phyloP scores from a whole-genome alignment of 2,113 vertebrate genomes.

The Pseudois nayaur region DNA sequence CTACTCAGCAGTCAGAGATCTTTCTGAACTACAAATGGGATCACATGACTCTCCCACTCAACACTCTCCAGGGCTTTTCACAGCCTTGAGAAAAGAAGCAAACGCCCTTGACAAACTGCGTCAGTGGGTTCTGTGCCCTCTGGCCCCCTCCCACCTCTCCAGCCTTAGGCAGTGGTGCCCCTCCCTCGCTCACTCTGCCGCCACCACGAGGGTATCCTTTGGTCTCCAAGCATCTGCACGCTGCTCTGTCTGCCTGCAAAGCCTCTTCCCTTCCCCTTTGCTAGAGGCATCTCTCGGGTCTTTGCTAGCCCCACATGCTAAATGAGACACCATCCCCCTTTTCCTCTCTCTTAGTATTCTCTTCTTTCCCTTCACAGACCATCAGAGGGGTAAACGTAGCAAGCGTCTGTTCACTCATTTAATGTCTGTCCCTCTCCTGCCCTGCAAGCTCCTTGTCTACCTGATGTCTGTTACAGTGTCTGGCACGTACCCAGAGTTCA shows the following conservation, averaged over 20 bases:
- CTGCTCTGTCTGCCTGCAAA: not conserved
- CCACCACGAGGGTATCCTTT: not conserved
- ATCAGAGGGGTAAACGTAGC: not conserved
- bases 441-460: not conserved
- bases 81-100: not conserved
- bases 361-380: not conserved
- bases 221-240: not conserved
- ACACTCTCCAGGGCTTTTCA: not conserved
- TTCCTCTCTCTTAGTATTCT: not conserved
- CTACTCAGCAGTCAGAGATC: not conserved
- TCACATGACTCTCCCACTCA: not conserved
- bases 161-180: rapidly evolving
- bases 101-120: not conserved
- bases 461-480: not conserved
- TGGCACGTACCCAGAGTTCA: not conserved
- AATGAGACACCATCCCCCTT: not conserved
- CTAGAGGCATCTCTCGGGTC: not conserved
- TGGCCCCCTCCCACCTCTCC: not conserved
- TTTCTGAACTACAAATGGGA: not conserved
- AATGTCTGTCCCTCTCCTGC: not conserved
- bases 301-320: not conserved
- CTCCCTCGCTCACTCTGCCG: not conserved
- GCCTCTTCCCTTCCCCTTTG: not conserved
- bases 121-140: not conserved
- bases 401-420: not conserved